Percentiles rank a stretch among this genome's conserved stretches.
These are phyloP conservation scores for Leptopterna dolabrata DNA, from an alignment of 2,888 invertebrate species.

Conservation along the genomic window DNA sequence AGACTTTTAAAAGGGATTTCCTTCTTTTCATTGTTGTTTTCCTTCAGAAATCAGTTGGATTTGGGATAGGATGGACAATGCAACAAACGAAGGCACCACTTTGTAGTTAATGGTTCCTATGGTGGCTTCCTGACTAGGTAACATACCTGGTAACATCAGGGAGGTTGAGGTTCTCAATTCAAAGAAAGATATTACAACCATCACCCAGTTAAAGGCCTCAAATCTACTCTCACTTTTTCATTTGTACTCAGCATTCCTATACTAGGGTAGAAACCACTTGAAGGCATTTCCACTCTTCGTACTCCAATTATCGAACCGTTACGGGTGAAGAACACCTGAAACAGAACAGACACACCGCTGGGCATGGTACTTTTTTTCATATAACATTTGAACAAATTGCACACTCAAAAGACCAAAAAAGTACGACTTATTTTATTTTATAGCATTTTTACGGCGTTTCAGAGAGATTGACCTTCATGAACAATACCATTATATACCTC, in stretches of 20 bases:
- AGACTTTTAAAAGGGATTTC: no score
- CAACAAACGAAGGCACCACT: neutral
- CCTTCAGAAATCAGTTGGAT: neutral
- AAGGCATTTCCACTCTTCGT: constrained; percentile 69
- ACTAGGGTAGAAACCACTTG: constrained; percentile 70
- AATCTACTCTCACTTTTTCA: constrained; percentile 70
- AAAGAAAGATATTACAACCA: neutral
- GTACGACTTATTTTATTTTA: no score
- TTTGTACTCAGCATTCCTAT: constrained; percentile 70
- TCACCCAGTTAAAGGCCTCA: constrained; percentile 69
- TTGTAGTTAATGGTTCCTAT: neutral
- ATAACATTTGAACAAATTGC: no score
- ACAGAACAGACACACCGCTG: no score
- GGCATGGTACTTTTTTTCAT: no score
- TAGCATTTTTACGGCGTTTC: no score
- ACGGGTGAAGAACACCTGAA: constrained; percentile 70
- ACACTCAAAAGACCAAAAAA: no score
- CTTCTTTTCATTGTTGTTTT: neutral
- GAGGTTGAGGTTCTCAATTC: neutral
- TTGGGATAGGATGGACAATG: neutral
- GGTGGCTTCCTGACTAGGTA: neutral
- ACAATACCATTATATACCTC: no score
- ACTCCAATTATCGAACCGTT: constrained; percentile 70
- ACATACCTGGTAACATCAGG: neutral
- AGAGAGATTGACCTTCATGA: no score